Evolutionary conservation across 2,797 vertebrate genomes (phyloP), one percentile per base, ranked within the genome.

Genomic region (Salarias fasciatus): DNA sequence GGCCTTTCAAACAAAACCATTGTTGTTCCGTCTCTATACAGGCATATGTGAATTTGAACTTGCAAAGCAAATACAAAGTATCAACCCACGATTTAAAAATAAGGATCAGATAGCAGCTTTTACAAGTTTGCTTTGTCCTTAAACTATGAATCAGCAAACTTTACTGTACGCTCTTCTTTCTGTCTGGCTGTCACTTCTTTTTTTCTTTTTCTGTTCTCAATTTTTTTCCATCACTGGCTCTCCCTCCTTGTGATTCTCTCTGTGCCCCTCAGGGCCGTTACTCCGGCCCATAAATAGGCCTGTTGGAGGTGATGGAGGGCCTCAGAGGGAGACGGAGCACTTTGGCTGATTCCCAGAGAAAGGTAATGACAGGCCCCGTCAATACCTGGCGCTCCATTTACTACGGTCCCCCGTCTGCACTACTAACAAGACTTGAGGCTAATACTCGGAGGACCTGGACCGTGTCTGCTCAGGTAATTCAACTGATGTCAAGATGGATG

Each of bases 331-430:
- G 80, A 85, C 42, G 7, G 74, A 85, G 84, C 81, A 79, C 84
- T 87, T 82, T 47, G 41, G 68, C 70, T 86, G 85, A 91, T 89
- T 87, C 82, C 76, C 80, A 81, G 63, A 82, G 84, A 91, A 89
- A 88, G 81, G 82, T 89, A 91, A 90, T 78, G 89, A 88, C 89
- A 88, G 86, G 57, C 58, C 60, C 75, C 77, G 85, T 91, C 88
- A 87, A 91, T 91, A 87, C 65, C 48, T 12, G 49, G 42, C 52
- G 64, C 80, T 77, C 79, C 76, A 83, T 89, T 90, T 86, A 87
- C 72, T 59, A 73, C 63, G 2, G 59, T 7, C 49, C 64, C 69
- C 62, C 18, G 69, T 80, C 78, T 73, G 75, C 76, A 58, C 69
- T 57, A 48, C 86, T 88, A 91, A 89, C 83, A 89, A 85, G 88